These are phyloP conservation scores for Nomia melanderi DNA, from an alignment of 1,140 invertebrate species.

Conservation along the genomic window DNA sequence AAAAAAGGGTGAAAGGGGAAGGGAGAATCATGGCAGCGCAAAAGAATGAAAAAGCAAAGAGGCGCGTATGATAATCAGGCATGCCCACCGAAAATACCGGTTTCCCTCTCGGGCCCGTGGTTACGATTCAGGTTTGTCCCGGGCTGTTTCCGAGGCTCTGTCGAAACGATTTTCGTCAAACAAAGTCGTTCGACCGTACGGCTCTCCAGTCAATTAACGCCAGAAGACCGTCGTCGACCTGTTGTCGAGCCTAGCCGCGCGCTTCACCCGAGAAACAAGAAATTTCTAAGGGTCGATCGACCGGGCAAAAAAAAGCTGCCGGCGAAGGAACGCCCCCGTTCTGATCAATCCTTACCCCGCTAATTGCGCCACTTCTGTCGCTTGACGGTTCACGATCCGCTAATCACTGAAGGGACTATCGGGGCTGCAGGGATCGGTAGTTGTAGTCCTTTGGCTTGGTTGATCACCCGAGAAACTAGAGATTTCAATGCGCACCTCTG, in stretches of 20 bases:
- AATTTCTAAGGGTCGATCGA: constrained; percentile 27
- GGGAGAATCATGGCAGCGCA: constrained; percentile 28
- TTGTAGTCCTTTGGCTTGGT: no score
- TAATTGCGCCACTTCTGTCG: constrained; percentile 48
- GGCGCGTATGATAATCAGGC: constrained; percentile 62
- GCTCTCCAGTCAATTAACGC: constrained; percentile 65
- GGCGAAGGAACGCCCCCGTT: constrained; percentile 25
- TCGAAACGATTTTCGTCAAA: constrained; percentile 67
- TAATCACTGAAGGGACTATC: background rate
- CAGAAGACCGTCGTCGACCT: constrained; percentile 35
- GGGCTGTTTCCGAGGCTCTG: constrained; percentile 56
- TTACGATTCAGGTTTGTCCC: constrained; percentile 65
- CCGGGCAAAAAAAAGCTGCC: constrained; percentile 14
- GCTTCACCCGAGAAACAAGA: constrained; percentile 25
- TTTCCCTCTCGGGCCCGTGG: constrained; percentile 57
- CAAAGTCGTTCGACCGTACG: constrained; percentile 60
- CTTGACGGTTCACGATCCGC: background rate
- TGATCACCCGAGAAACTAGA: no score
- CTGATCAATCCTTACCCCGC: constrained; percentile 20
- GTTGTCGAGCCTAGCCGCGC: constrained; percentile 21
- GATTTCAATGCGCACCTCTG: no score
- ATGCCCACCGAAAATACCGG: constrained; percentile 64
- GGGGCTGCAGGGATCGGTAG: no score
- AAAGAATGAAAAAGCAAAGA: constrained; percentile 58
- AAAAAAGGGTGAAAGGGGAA: constrained; percentile 1